phyloP scores from a whole-genome alignment of 2,888 invertebrate genomes.

The Leuctra nigra region DNA sequence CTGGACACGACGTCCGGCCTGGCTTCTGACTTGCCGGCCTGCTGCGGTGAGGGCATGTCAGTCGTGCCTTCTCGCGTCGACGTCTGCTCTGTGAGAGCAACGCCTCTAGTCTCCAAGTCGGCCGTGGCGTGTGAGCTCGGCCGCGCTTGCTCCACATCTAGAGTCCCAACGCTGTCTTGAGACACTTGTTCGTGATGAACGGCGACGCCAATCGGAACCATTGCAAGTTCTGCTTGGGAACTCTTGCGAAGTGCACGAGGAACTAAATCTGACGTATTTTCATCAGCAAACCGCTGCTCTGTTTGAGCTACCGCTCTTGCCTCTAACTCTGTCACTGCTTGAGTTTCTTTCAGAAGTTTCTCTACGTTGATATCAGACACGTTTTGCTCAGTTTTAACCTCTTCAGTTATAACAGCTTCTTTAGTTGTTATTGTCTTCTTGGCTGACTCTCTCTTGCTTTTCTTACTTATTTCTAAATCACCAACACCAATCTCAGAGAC shows the following conservation, averaged over 20 bases:
- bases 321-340: constrained; percentile 16
- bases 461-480: neutral
- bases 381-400: constrained; percentile 7
- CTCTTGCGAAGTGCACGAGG: neutral
- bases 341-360: constrained; percentile 5
- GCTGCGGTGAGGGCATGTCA: constrained; percentile 11
- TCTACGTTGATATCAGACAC: neutral
- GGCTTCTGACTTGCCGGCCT: constrained; percentile 19
- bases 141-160: constrained; percentile 4
- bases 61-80: constrained; percentile 15
- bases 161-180: constrained; percentile 13
- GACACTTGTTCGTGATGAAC: constrained; percentile 16
- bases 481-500: neutral
- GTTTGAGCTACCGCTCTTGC: constrained; percentile 20
- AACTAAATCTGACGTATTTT: constrained; percentile 13
- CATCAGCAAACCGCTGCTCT: constrained; percentile 15
- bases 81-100: constrained; percentile 23
- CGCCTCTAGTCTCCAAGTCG: constrained; percentile 16
- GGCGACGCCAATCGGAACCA: constrained; percentile 18
- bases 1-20: constrained; percentile 15
- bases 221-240: neutral
- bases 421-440: constrained; percentile 3
- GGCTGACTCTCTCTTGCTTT: constrained; percentile 5
- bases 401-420: constrained; percentile 15
- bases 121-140: constrained; percentile 13